Conservation (phyloP, 2,113 vertebrate species). For the Macrotus californicus region DNA sequence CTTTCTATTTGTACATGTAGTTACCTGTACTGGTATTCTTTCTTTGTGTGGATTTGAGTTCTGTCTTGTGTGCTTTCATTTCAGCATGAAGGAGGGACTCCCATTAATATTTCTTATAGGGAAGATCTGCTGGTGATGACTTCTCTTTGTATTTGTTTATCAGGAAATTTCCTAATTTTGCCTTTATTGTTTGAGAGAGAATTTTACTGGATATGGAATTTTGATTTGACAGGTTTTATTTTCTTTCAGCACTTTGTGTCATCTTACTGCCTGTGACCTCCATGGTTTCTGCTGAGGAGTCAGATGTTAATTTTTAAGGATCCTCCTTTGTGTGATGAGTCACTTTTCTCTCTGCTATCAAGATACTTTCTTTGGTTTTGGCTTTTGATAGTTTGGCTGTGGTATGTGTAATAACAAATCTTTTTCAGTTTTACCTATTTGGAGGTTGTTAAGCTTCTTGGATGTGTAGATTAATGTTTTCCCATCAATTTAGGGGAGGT, state of each 20-base stretch:
- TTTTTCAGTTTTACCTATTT: not conserved
- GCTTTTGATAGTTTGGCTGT: not conserved
- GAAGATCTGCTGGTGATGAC: not conserved
- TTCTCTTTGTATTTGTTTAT: not conserved
- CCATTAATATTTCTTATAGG: not conserved
- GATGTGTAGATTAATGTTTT: not conserved
- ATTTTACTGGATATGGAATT: not conserved
- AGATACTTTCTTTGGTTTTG: not conserved
- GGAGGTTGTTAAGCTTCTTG: not conserved
- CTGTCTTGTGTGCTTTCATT: not conserved
- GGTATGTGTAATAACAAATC: not conserved
- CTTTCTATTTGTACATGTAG: not conserved
- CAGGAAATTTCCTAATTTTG: slow-evolving; percentile 23
- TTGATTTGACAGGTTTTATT: not conserved
- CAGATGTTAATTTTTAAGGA: not conserved
- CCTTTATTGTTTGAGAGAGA: not conserved
- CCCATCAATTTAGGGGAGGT: not conserved
- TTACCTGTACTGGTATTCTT: not conserved
- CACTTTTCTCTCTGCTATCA: not conserved
- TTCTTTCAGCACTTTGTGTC: not conserved
- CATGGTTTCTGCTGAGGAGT: slow-evolving; percentile 7
- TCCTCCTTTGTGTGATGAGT: not conserved
- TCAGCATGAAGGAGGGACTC: not conserved
- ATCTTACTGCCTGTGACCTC: not conserved
- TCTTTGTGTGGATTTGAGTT: not conserved